These are phyloP conservation scores for Geococcyx californianus DNA, from an alignment of 2,113 vertebrate species.

Conservation along the genomic window DNA sequence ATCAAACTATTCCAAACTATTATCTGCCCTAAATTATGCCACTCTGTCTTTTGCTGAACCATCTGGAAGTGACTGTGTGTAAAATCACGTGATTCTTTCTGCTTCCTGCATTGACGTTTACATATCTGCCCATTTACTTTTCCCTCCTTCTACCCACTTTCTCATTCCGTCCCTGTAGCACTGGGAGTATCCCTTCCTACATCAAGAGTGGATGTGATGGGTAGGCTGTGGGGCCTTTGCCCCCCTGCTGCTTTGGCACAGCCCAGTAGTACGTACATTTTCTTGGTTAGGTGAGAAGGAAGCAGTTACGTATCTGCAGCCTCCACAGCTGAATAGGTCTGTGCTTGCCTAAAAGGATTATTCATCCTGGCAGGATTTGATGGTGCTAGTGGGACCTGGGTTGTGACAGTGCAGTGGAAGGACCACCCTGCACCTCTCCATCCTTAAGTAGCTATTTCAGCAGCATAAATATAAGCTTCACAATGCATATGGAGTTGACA, in stretches of 20 bases:
- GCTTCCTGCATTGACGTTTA: not conserved
- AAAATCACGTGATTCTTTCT: not conserved
- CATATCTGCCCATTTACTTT: not conserved
- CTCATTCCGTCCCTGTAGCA: not conserved
- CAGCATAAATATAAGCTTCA: not conserved
- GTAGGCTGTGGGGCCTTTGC: not conserved
- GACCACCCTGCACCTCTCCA: not conserved
- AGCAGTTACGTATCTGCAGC: not conserved
- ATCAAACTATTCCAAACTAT: not conserved
- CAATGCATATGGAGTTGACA: rapidly evolving
- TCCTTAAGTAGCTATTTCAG: not conserved
- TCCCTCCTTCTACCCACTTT: not conserved
- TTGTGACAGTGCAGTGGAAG: not conserved
- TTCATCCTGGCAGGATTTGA: not conserved
- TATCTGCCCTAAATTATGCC: not conserved
- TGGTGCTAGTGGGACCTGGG: not conserved
- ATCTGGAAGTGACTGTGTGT: not conserved
- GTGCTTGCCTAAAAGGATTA: not conserved
- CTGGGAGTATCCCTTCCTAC: not conserved
- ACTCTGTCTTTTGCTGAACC: not conserved
- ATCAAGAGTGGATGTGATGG: not conserved
- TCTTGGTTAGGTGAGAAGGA: not conserved
- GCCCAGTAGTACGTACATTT: not conserved
- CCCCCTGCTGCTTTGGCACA: not conserved
- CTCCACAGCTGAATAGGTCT: not conserved